Percentiles rank a stretch among this genome's conserved stretches.
Evolutionary conservation across 2,888 invertebrate species (phyloP).

Genomic region (Caenorhabditis sp.): DNA sequence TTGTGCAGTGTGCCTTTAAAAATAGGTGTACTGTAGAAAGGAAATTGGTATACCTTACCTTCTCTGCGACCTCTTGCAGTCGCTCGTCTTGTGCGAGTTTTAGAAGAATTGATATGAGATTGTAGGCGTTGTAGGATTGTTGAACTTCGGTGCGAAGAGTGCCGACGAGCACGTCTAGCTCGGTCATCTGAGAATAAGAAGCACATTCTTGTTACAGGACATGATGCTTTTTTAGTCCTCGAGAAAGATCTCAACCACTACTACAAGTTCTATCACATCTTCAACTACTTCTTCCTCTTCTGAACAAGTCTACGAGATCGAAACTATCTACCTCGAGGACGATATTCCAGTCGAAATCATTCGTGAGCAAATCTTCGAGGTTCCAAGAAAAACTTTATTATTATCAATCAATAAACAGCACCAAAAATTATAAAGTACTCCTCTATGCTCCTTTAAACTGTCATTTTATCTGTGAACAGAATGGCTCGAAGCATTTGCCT

Average conservation of each 20-base stretch:
- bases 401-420: background rate
- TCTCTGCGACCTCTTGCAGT: conserved; percentile 50
- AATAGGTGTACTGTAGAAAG: too few species aligned
- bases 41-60: too few species aligned
- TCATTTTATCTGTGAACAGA: conserved; percentile 52
- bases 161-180: conserved; percentile 54
- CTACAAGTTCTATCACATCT: too few species aligned
- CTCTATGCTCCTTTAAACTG: conserved; percentile 27
- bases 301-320: too few species aligned
- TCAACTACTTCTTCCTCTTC: too few species aligned
- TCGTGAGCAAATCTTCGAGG: too few species aligned
- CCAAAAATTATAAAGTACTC: conserved; percentile 1
- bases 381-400: background rate
- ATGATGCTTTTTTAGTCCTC: too few species aligned
- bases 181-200: too few species aligned
- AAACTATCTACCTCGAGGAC: too few species aligned
- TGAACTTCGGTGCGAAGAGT: conserved; percentile 54
- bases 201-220: too few species aligned
- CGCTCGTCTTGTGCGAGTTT: conserved; percentile 50
- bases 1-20: conserved; percentile 54
- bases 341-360: too few species aligned
- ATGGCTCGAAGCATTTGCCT: conserved; percentile 50
- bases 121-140: conserved; percentile 48
- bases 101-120: conserved; percentile 47
- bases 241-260: too few species aligned